Evolutionary conservation across 2,888 invertebrate species (phyloP), one percentile per base, ranked within the genome.

Genomic region (Eretmocerus hayati): DNA sequence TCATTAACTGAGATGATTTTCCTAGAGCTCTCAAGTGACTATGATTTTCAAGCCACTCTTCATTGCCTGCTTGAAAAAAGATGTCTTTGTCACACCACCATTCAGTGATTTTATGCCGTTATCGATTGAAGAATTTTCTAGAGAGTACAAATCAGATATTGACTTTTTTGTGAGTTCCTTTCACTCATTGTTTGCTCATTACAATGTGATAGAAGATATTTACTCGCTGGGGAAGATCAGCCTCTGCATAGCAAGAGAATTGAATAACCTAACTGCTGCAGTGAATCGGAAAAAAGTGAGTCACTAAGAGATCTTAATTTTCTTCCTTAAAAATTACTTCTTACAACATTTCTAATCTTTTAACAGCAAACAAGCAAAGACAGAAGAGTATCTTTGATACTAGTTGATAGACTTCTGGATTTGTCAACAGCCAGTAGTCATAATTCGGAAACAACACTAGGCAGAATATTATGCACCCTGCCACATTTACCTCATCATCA

Each of bases 371-470:
- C n/a, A 18, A 47, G 53, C 20, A 59, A 57, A 23, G 42, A 48
- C 36, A 54, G 43, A 44, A 75, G 74, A 9, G 72, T 77, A 2
- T 77, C 81, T 1, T 59, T 81, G 9, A 76, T 81, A 37, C 69
- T 81, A 21, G 69, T 85, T 18, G 85, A 85, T 57, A 75, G 85
- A 9, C 79, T 80, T 0, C 62, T 85, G 44, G 85, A 85, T 63
- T 63, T 85, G 32, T 80, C 80, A 52, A 77, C 78, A 18, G 77
- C 78, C 5, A 76, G 79, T 13, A 79, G 79, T 51, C 79, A 81
- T 60, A 75, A 77, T 40, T 76, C 76, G 36, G 82, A 83, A 58
- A 80, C 80, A 0, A 69, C 83, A 20, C 67, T 84, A 20, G 83
- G 83, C 54, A 78, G 77, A 59, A 75, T 83, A 41, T 71, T 81